Evolutionary conservation across 1,140 invertebrate genomes (phyloP), one percentile per base, ranked within the genome.

Genomic region (Drosophila repleta): DNA sequence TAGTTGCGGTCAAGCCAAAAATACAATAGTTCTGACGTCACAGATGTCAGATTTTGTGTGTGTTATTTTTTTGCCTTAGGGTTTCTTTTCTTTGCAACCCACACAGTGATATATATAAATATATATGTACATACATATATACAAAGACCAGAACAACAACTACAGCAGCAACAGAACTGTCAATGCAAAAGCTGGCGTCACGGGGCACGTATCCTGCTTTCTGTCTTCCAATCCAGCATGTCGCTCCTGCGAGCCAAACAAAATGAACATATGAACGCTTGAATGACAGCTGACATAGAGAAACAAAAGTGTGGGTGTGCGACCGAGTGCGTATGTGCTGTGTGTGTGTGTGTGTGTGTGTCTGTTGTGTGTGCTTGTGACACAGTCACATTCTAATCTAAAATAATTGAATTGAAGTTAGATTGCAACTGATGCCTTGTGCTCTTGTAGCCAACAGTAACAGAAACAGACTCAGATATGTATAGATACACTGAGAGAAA

Each of bases 331-430:
- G 39, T 41, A n/a, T 15, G n/a, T 15, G 39, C 3, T 41, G 8
- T 29, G 29, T 29, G 29, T 6, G 26, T 41, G 53, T 35, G 46
- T 45, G 10, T 58, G 68, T 39, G 13, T 58, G 61, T 10, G 53
- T n/a, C 15, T 21, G 52, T 20, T 4, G 45, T 46, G 53, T 53
- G 62, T 67, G 63, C 52, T 32, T 83, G 76, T 88, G 83, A 83
- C 83, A 88, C 76, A 88, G 83, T 88, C 83, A 89, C 83, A 88
- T 88, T 88, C 84, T 88, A 88, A 88, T 88, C 83, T 88, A 88
- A 88, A 88, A 89, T 88, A 88, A 88, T 88, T 88, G 83, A 88
- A 88, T 88, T 88, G 84, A 88, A 88, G 83, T 88, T 79, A 88
- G 83, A 88, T 88, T 88, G 83, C 83, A 88, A 88, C 83, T 88